A percentile compares a stretch with the other conserved stretches of the same genome.
phyloP scores from a whole-genome alignment of 2,797 vertebrate genomes.

The Tenualosa ilisha region DNA sequence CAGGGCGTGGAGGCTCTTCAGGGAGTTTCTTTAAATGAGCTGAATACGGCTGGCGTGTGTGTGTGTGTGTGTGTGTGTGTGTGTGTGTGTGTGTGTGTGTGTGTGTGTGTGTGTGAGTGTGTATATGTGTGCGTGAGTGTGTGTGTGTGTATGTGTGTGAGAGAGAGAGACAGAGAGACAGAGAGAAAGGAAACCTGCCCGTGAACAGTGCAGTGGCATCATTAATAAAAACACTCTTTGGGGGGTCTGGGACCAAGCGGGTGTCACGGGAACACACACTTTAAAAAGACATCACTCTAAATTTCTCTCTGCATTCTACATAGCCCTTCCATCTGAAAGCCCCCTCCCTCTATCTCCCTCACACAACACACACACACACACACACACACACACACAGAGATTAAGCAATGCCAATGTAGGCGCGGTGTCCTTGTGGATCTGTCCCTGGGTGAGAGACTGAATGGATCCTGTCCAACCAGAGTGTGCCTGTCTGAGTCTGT shows the following conservation, averaged over 20 bases:
- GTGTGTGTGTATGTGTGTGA: background rate
- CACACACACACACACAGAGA: background rate
- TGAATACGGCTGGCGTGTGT: background rate
- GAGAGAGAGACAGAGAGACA: too few relatives aligned
- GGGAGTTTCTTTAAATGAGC: slow-evolving; percentile 52
- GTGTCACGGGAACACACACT: background rate
- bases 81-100: background rate
- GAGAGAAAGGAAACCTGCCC: background rate
- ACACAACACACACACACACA: too few relatives aligned
- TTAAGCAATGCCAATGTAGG: background rate
- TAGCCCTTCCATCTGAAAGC: too few relatives aligned
- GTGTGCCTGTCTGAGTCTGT: background rate
- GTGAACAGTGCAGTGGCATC: background rate
- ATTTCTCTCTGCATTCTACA: background rate
- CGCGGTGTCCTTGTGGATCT: background rate
- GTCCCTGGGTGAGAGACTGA: background rate
- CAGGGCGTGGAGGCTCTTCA: slow-evolving; percentile 43
- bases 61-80: background rate
- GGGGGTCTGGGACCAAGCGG: background rate
- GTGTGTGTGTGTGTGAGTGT: background rate
- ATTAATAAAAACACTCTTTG: slow-evolving; percentile 24
- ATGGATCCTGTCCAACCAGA: background rate
- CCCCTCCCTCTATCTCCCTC: too few relatives aligned
- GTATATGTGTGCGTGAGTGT: background rate
- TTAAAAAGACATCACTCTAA: background rate